Percentiles rank a stretch among this genome's conserved stretches.
phyloP scores from a whole-genome alignment of 2,888 invertebrate genomes.

The Macrophya alboannulata region DNA sequence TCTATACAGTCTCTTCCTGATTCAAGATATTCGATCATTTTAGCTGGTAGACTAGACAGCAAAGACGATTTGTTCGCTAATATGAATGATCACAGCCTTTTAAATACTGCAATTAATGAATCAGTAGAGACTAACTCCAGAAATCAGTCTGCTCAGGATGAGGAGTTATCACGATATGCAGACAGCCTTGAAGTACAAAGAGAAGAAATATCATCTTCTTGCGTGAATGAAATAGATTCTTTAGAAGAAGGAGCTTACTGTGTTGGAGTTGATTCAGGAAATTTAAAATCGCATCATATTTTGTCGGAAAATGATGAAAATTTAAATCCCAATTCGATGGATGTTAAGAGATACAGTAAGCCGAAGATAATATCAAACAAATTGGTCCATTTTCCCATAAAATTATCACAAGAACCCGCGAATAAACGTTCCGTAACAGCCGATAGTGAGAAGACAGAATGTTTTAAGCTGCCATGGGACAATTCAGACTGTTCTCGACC shows the following conservation, averaged over 20 bases:
- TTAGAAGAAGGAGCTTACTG: not conserved
- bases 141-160: not conserved
- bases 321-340: not conserved
- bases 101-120: not conserved
- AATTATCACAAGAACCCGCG: not conserved
- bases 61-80: not conserved
- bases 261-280: not conserved
- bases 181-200: not conserved
- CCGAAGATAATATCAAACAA: not conserved
- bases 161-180: not conserved
- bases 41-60: constrained; percentile 27
- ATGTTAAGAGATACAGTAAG: not conserved
- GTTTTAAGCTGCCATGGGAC: not conserved
- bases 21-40: not conserved
- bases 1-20: constrained; percentile 12
- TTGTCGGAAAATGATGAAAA: not conserved
- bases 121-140: not conserved
- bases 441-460: not conserved
- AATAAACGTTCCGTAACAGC: not conserved
- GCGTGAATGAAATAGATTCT: not conserved
- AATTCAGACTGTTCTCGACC: not conserved
- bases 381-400: not conserved
- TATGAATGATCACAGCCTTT: not conserved
- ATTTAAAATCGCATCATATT: not conserved
- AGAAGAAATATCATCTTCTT: not conserved